Evolutionary conservation across 2,797 vertebrate genomes (phyloP), one percentile per base, ranked within the genome.

Genomic region (Momotus momota): DNA sequence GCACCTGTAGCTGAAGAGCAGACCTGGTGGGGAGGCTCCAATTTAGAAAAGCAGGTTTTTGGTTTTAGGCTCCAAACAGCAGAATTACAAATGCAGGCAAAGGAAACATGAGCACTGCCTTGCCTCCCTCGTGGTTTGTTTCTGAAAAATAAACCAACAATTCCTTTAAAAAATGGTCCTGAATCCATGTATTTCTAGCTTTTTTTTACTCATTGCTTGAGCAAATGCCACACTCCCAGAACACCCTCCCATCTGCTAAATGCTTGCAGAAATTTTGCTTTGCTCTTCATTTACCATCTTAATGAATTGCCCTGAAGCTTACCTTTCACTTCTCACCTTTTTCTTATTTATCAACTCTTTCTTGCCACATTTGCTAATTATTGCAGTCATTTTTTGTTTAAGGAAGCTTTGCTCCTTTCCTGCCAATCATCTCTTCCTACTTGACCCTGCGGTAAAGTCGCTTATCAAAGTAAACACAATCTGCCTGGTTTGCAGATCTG

Each of bases 291-390:
- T 95, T 88, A 72, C 77, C 54, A 64, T 25, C 54, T 62, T 92
- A 95, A 94, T 87, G 83, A 96, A 87, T 22, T 79, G 61, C 95
- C 82, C 94, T 72, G 71, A 66, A 93, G 71, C 61, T 60, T 66
- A 78, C 85, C 43, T 81, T 90, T 96, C 61, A 12, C 62, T 83
- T 64, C 58, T 93, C 90, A 93, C 80, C 85, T 83, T 90, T 90
- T 54, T 26, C 49, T 86, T 94, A 72, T 90, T 95, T 87, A 91
- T 70, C 83, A 69, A 22, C 41, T 86, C 48, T n/a, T 79, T 61
- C 81, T 84, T 66, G 38, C 49, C 67, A 71, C 15, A 2, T 66
- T 67, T 49, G 38, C 66, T 95, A 91, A 94, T 95, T 83, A 75
- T 25, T 71, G 43, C 66, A 92, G 86, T 71, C 65, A 16, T 74